These are phyloP conservation scores for Lagocephalus sceleratus DNA, from an alignment of 2,797 vertebrate species.

Conservation along the genomic window DNA sequence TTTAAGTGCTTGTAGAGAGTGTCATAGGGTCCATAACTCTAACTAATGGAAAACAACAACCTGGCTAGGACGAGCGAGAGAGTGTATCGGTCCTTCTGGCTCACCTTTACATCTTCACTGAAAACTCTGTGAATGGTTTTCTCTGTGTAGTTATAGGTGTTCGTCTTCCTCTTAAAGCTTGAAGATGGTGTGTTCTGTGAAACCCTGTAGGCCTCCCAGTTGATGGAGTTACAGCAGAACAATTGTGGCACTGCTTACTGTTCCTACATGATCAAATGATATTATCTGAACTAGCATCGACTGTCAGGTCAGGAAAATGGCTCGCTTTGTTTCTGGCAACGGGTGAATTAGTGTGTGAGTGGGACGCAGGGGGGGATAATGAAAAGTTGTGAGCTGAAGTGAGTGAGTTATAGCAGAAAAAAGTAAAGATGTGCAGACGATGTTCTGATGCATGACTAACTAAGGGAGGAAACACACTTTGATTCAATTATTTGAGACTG, in stretches of 20 bases:
- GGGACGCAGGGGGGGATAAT: neutral
- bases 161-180: too few relatives aligned
- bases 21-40: constrained; percentile 67
- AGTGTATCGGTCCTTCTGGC: constrained; percentile 36
- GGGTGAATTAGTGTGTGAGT: constrained; percentile 3
- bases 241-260: neutral
- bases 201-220: too few relatives aligned
- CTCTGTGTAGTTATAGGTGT: too few relatives aligned
- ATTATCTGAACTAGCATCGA: constrained; percentile 1
- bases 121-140: neutral
- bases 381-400: neutral
- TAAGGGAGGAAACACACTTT: too few relatives aligned
- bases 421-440: neutral
- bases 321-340: constrained; percentile 13
- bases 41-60: constrained; percentile 74
- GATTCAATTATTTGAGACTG: too few relatives aligned
- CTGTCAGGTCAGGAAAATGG: constrained; percentile 21
- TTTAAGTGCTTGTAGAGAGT: constrained; percentile 66
- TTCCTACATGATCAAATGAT: constrained; percentile 4
- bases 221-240: neutral
- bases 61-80: constrained; percentile 53
- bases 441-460: too few relatives aligned
- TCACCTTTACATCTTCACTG: constrained; percentile 4
- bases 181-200: neutral
- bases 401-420: neutral